Conservation (phyloP, 2,113 vertebrate species). For the Psilopogon haemacephalus region DNA sequence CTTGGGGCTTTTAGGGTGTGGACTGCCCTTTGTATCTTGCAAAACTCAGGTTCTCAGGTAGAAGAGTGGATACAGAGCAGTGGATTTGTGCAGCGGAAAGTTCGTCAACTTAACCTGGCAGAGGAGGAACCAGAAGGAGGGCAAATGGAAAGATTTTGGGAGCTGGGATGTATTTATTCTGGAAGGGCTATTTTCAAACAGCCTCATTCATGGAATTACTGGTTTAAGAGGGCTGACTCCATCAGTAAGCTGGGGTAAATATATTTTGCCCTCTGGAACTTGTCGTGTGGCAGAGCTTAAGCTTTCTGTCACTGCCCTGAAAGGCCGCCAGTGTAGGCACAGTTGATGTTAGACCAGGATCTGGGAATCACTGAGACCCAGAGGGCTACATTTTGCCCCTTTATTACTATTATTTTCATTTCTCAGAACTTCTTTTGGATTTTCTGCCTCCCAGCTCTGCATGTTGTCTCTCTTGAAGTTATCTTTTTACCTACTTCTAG, state of each 20-base stretch:
- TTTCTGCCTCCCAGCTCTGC: not conserved
- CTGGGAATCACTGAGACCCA: not conserved
- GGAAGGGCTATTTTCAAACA: not conserved
- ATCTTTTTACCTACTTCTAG: not conserved
- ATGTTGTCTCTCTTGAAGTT: not conserved
- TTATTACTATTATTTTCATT: too few species aligned
- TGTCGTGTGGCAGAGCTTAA: not conserved
- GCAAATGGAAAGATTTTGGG: rapidly evolving
- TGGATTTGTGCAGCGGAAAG: rapidly evolving
- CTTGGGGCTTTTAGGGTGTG: not conserved
- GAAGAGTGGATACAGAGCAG: rapidly evolving
- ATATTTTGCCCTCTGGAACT: not conserved
- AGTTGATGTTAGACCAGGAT: not conserved
- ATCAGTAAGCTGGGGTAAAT: not conserved
- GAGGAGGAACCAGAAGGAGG: rapidly evolving
- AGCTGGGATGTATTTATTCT: not conserved
- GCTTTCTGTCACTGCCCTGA: not conserved
- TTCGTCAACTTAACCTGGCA: rapidly evolving
- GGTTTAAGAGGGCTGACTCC: not conserved
- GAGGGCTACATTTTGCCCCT: not conserved
- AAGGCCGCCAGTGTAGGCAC: not conserved
- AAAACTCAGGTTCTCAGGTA: not conserved
- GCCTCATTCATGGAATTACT: not conserved
- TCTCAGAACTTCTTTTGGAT: not conserved
- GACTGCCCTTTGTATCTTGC: not conserved